phyloP scores from a whole-genome alignment of 2,888 invertebrate species.

The Siphonodentalium dalli region DNA sequence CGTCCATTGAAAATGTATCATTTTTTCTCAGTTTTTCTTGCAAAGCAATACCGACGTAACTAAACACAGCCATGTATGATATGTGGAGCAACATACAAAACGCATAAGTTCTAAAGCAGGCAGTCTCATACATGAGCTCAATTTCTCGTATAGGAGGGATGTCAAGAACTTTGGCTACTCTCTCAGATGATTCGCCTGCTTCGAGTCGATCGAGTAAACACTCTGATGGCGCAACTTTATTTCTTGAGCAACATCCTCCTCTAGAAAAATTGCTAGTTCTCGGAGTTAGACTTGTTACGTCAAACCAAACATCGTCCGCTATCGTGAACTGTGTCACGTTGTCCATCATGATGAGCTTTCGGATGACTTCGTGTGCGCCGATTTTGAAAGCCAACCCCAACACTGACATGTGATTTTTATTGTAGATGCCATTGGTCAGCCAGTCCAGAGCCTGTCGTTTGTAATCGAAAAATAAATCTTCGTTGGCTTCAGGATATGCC shows the following conservation, averaged over 20 bases:
- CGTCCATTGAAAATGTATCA: slow-evolving; percentile 11
- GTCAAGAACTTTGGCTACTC: slow-evolving; percentile 51
- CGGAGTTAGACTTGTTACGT: slow-evolving; percentile 53
- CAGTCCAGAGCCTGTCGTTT: slow-evolving; percentile 41
- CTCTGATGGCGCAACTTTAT: slow-evolving; percentile 13
- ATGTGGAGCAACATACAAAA: slow-evolving; percentile 55
- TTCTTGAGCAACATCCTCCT: slow-evolving; percentile 14
- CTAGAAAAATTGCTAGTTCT: slow-evolving; percentile 32
- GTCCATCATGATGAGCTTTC: slow-evolving; percentile 43
- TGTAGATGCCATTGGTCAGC: slow-evolving; percentile 42
- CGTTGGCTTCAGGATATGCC: background rate
- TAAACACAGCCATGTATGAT: slow-evolving; percentile 55
- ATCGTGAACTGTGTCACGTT: slow-evolving; percentile 43
- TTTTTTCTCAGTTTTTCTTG: slow-evolving; percentile 32
- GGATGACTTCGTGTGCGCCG: slow-evolving; percentile 46
- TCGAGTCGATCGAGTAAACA: no score
- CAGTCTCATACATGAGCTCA: slow-evolving; percentile 48
- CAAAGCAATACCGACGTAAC: slow-evolving; percentile 38
- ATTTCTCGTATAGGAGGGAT: slow-evolving; percentile 51
- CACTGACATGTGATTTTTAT: slow-evolving; percentile 46
- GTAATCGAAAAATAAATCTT: slow-evolving; percentile 4
- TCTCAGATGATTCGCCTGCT: no score
- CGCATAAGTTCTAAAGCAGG: slow-evolving; percentile 52
- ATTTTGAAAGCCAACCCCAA: slow-evolving; percentile 46
- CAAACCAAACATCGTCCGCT: slow-evolving; percentile 30